Conservation (phyloP, 1,140 invertebrate genomes). For the Pentalonia nigronervosa region DNA sequence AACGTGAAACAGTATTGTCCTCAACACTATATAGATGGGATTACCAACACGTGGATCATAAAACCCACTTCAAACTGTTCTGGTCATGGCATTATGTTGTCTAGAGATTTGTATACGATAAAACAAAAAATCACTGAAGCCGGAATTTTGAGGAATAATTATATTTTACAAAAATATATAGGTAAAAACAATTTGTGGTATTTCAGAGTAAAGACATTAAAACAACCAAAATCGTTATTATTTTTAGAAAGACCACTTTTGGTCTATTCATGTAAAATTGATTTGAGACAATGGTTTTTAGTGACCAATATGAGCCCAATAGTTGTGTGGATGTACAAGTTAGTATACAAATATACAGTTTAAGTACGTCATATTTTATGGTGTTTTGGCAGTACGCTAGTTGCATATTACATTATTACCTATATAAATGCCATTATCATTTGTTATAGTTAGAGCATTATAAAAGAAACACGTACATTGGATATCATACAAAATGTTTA, state of each 20-base stretch:
- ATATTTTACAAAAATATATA: slow-evolving; percentile 95
- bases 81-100: slow-evolving; percentile 86
- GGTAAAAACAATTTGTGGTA: slow-evolving; percentile 68
- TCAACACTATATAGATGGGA: slow-evolving; percentile 82
- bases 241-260: slow-evolving; percentile 79
- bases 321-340: slow-evolving; percentile 93
- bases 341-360: slow-evolving; percentile 62
- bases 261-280: slow-evolving; percentile 91
- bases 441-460: background rate
- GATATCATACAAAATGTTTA: background rate
- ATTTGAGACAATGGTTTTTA: slow-evolving; percentile 93
- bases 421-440: background rate
- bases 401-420: background rate
- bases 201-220: background rate
- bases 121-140: slow-evolving; percentile 73
- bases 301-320: slow-evolving; percentile 88
- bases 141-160: slow-evolving; percentile 75
- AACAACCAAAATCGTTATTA: background rate
- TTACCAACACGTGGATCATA: slow-evolving; percentile 91
- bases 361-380: background rate
- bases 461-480: background rate
- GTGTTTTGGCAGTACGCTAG: background rate
- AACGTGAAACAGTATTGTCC: slow-evolving; percentile 69
- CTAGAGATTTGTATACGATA: slow-evolving; percentile 88
- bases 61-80: slow-evolving; percentile 94